Evolutionary conservation across 2,888 invertebrate genomes (phyloP), one percentile per base, ranked within the genome.

Genomic region (Pristionchus maxplancki): DNA sequence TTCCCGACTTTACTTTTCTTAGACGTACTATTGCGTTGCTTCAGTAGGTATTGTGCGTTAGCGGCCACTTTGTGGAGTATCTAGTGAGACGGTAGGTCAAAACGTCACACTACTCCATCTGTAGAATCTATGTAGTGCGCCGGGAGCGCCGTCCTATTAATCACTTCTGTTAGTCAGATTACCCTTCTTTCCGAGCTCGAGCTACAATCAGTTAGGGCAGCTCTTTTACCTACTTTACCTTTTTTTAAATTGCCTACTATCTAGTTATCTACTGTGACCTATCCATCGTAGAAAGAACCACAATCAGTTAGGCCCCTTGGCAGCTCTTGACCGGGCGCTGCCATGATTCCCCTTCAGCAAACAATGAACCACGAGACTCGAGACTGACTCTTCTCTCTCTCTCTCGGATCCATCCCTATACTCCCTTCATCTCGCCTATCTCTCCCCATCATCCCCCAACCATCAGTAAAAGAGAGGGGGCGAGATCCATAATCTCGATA

Each of bases 401-500:
- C 78, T 28, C 78, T 78, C 44, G 24, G 11, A n/a, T 13, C 44
- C 44, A 13, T 20, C 40, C 40, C 15, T 28, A 13, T 31, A 31
- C 40, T 74, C 24, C 31, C 78, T 78, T 28, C 44, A n/a, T 78
- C 78, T 67, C 67, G 15, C 20, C 40, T 78, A 78, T 78, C 78
- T 44, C 4, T 13, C 78, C 37, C 78, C 40, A 78, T 78, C 78
- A 78, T 31, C n/a, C 31, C 58, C 58, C 58, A 58, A 58, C 58
- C 71, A 40, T 24, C 40, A 74, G 71, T 74, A 74, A 74, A 74
- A 40, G 64, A 71, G 71, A 20, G 20, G 37, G 71, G 37, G 31
- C 9, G 44, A 78, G 78, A 78, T 78, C 78, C 78, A 78, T 78
- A 78, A 78, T 78, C 78, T 78, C 78, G 78, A 78, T 78, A 78